A percentile compares a stretch with the other conserved stretches of the same genome.
These are phyloP conservation scores for Steatocranus sp. DNA, from an alignment of 2,797 vertebrate genomes.

Conservation along the genomic window DNA sequence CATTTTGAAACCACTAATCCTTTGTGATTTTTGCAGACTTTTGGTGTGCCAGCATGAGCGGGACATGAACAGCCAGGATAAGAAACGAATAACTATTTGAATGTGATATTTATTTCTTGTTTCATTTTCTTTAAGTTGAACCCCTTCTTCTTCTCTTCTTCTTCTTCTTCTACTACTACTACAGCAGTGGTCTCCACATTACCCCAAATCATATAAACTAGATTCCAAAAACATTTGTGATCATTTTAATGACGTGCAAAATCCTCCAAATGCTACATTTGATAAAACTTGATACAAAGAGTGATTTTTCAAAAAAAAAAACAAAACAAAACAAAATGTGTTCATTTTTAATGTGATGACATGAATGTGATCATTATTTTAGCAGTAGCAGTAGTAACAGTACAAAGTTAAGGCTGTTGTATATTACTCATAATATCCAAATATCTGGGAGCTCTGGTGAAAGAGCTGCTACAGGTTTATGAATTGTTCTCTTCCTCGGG, in stretches of 20 bases:
- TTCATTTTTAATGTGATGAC: neutral
- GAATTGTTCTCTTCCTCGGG: neutral
- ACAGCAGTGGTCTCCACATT: neutral
- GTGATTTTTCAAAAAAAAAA: neutral
- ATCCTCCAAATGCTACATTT: neutral
- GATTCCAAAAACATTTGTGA: neutral
- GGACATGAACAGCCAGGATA: neutral
- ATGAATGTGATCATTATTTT: neutral
- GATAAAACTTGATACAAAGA: neutral
- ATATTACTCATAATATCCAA: neutral
- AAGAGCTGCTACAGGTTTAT: conserved; percentile 1
- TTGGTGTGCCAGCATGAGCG: neutral
- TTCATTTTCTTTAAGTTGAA: neutral
- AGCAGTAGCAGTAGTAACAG: neutral
- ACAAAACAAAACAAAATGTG: neutral
- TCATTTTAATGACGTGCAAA: neutral
- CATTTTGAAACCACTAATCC: neutral
- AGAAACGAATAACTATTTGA: neutral
- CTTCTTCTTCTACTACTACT: rapidly evolving
- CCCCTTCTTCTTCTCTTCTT: neutral
- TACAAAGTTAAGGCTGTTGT: neutral
- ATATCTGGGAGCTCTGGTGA: neutral
- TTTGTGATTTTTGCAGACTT: neutral
- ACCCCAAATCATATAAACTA: neutral
- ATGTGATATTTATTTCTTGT: neutral